phyloP scores from a whole-genome alignment of 2,888 invertebrate genomes.

The Eulithis testata region DNA sequence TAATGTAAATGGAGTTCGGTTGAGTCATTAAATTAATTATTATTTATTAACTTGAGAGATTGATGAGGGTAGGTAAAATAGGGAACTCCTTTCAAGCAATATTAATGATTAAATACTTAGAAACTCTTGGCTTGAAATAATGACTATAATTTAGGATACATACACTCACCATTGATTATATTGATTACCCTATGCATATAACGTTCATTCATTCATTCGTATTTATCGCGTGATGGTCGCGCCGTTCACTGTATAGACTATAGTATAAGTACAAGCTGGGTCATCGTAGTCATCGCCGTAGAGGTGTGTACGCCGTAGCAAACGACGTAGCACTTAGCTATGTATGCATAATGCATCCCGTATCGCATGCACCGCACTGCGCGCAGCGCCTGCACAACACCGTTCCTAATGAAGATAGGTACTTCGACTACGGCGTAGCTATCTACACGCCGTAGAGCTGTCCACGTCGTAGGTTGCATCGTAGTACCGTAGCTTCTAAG shows the following conservation, averaged over 20 bases:
- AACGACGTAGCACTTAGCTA: too few species aligned
- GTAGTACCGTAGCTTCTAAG: background rate
- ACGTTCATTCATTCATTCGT: too few species aligned
- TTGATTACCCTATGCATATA: too few species aligned
- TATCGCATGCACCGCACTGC: too few species aligned
- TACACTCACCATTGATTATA: background rate
- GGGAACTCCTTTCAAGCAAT: conserved; percentile 36
- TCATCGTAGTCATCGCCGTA: too few species aligned
- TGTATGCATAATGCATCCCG: too few species aligned
- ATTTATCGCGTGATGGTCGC: too few species aligned
- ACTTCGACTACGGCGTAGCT: background rate
- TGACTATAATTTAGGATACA: background rate
- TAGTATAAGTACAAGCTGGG: too few species aligned
- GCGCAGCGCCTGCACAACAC: too few species aligned
- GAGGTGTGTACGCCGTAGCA: too few species aligned
- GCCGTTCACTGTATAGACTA: too few species aligned
- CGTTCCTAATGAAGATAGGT: background rate
- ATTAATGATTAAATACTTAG: conserved; percentile 31
- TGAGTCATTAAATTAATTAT: conserved; percentile 59
- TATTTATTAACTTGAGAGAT: conserved; percentile 44
- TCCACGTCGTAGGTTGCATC: background rate
- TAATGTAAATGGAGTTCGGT: conserved; percentile 57
- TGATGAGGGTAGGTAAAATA: conserved; percentile 39
- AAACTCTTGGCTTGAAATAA: conserved; percentile 1
- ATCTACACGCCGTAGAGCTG: background rate